Evolutionary conservation across 1,140 invertebrate genomes (phyloP), one percentile per base, ranked within the genome.

Genomic region (Sminthurinus signatus): DNA sequence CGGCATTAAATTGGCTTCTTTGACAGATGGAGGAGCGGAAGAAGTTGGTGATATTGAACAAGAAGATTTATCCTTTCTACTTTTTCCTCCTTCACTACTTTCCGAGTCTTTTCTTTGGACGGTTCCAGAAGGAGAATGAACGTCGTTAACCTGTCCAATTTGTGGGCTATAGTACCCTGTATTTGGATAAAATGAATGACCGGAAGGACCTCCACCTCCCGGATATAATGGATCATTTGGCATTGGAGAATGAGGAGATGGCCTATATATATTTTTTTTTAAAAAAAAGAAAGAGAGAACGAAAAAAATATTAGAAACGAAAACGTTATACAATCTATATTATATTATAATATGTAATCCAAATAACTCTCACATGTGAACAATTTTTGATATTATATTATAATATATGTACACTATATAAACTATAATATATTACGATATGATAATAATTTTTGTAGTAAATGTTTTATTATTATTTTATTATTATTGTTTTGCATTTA

Each of bases 1-100:
- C 46, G 92, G 92, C 89, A 96, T 95, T 66, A 96, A 79, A 79
- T 93, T 93, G 28, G 89, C 87, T 77, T 93, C 90, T 78, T 91
- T 88, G 21, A 80, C 80, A 17, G 70, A 72, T 14, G 70, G 70
- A 39, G 70, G 70, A 14, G 70, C 70, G 4, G 70, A 72, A 14
- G 70, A 72, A 19, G 63, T 72, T 12, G 70, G 70, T 12, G 70
- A 72, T 42, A 67, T 67, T n/a, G 70, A 72, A 67, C 65, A 72
- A 17, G 70, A 72, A 43, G 70, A 72, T 51, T 72, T 72, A n/a
- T 72, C 70, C 54, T 72, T 72, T 46, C 70, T 60, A 65, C 70
- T 69, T 32, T 69, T 69, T 19, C 67, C 70, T 56, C 67, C 70
- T 58, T 69, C 70, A 62, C 69, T 71, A 58, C 67, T 67, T 60